phyloP scores from a whole-genome alignment of 2,888 invertebrate species.

The Harmothoe impar region DNA sequence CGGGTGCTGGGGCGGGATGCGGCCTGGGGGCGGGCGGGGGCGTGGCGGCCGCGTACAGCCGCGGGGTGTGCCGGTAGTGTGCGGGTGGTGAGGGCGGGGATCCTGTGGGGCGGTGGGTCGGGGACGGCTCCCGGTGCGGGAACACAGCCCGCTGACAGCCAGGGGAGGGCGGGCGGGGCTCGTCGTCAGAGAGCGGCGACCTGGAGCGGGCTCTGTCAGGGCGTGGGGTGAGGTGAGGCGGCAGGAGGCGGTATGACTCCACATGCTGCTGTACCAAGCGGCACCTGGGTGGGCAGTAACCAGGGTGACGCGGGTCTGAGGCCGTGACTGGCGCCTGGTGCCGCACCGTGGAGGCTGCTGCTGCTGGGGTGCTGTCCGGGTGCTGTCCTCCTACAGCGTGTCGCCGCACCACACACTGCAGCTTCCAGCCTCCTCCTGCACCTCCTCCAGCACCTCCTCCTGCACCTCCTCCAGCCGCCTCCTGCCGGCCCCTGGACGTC shows the following conservation, averaged over 20 bases:
- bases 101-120: neutral
- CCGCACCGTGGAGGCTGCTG: neutral
- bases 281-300: neutral
- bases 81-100: neutral
- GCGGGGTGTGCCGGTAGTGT: neutral
- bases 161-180: neutral
- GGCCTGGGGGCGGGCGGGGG: conserved; percentile 2
- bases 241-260: conserved; percentile 27
- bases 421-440: neutral
- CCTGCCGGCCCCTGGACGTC: neutral
- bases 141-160: neutral
- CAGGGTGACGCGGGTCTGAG: neutral
- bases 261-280: neutral
- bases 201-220: neutral
- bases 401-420: neutral
- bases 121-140: neutral
- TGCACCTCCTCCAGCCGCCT: neutral
- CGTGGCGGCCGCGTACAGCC: neutral
- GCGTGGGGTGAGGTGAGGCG: neutral
- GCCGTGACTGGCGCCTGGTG: neutral
- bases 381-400: neutral
- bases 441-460: neutral
- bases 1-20: neutral
- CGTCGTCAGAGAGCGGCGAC: conserved; percentile 28
- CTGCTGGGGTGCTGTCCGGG: neutral